phyloP scores from a whole-genome alignment of 2,888 invertebrate species.

The Idaea dimidiata region DNA sequence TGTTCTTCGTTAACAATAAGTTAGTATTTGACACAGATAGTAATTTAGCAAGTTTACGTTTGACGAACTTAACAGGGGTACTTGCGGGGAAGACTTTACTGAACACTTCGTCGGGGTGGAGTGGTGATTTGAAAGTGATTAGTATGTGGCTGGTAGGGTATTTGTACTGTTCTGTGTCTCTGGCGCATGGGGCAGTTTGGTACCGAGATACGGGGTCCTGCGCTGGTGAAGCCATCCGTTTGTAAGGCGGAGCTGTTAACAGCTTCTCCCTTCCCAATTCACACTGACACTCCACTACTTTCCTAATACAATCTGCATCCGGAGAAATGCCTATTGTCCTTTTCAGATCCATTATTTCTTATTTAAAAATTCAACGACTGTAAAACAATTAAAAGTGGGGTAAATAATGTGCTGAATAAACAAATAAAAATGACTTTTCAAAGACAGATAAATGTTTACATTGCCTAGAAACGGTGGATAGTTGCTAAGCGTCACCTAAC shows the following conservation, averaged over 20 bases:
- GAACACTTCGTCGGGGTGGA: conserved; percentile 61
- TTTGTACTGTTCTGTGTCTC: conserved; percentile 58
- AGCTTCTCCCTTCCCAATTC: conserved; percentile 71
- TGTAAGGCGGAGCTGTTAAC: conserved; percentile 68
- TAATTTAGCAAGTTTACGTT: conserved; percentile 68
- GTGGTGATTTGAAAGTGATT: conserved; percentile 65
- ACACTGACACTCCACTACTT: conserved; percentile 62
- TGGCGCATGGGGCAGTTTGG: conserved; percentile 60
- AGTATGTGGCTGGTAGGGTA: conserved; percentile 68
- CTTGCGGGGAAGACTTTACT: conserved; percentile 70
- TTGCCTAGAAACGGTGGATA: conserved; percentile 49
- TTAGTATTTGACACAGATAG: conserved; percentile 62
- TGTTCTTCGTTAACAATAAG: conserved; percentile 63
- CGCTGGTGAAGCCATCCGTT: conserved; percentile 36
- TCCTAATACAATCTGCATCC: conserved; percentile 46
- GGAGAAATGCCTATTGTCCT: conserved; percentile 51
- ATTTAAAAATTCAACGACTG: conserved; percentile 9
- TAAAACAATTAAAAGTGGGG: conserved; percentile 8
- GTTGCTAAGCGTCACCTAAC: background rate
- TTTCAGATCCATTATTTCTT: conserved; percentile 37
- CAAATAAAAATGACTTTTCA: conserved; percentile 21
- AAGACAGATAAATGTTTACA: conserved; percentile 32
- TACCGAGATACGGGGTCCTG: conserved; percentile 53
- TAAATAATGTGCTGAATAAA: conserved; percentile 23
- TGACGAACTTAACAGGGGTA: conserved; percentile 66